These are phyloP conservation scores for Ageneiosus marmoratus DNA, from an alignment of 2,113 vertebrate genomes.

Conservation along the genomic window DNA sequence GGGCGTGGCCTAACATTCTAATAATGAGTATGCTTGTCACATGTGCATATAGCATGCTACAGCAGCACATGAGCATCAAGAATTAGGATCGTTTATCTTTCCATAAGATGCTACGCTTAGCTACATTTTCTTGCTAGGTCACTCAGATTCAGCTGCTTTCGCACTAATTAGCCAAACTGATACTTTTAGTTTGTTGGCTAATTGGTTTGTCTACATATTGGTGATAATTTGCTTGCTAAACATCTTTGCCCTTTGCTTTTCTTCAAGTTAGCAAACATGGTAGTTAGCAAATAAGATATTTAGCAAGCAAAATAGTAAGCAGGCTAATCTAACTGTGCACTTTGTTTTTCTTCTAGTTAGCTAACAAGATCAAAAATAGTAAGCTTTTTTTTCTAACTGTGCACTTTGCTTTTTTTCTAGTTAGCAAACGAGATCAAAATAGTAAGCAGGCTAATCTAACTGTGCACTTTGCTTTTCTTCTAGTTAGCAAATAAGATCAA, in stretches of 20 bases:
- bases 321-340: neutral
- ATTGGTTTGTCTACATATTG: neutral
- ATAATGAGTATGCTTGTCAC: neutral
- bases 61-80: too few species aligned
- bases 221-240: neutral
- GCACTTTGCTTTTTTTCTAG: too few species aligned
- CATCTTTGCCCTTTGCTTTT: neutral
- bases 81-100: too few species aligned
- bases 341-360: neutral
- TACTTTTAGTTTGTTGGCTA: neutral
- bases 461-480: too few species aligned
- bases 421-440: too few species aligned
- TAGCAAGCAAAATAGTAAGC: neutral
- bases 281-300: neutral
- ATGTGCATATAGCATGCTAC: too few species aligned
- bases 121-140: neutral
- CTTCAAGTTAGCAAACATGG: neutral
- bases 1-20: neutral
- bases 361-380: neutral
- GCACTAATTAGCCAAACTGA: neutral
- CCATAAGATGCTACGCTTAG: neutral
- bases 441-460: too few species aligned
- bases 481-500: too few species aligned
- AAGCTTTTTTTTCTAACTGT: too few species aligned
- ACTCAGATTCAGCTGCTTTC: neutral